Conservation (phyloP, 2,888 invertebrate species). For the Gastrophysa polygoni region DNA sequence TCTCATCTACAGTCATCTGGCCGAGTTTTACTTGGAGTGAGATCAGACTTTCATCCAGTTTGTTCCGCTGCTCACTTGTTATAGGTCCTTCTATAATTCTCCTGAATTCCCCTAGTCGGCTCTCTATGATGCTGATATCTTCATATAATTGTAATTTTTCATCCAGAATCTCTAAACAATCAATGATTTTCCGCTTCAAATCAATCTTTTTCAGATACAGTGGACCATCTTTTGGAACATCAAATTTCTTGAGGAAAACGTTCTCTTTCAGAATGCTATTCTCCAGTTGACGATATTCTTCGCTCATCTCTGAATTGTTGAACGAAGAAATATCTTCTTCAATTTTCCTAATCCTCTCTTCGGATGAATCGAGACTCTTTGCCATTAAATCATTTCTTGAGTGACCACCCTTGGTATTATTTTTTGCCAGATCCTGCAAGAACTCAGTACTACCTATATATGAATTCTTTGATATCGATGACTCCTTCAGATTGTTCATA, state of each 20-base stretch:
- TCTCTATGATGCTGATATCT: slow-evolving; percentile 26
- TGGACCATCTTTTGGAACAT: slow-evolving; percentile 16
- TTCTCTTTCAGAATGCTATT: slow-evolving; percentile 23
- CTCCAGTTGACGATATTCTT: slow-evolving; percentile 30
- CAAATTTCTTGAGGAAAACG: slow-evolving; percentile 21
- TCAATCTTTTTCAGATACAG: slow-evolving; percentile 21
- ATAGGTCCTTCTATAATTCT: slow-evolving; percentile 19
- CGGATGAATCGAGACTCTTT: background rate
- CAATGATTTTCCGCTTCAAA: slow-evolving; percentile 23
- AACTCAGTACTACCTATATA: slow-evolving; percentile 11
- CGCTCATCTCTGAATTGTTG: slow-evolving; percentile 18
- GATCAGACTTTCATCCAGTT: slow-evolving; percentile 42
- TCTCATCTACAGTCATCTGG: slow-evolving; percentile 31
- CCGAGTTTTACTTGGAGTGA: slow-evolving; percentile 38
- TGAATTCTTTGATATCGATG: background rate
- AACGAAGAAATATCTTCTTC: slow-evolving; percentile 9
- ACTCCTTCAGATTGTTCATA: background rate
- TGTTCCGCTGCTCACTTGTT: slow-evolving; percentile 28
- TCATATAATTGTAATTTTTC: slow-evolving; percentile 27
- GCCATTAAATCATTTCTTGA: background rate
- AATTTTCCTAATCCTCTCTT: slow-evolving; percentile 4
- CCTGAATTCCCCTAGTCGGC: slow-evolving; percentile 19
- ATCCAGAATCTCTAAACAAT: slow-evolving; percentile 29
- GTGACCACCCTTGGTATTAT: background rate
- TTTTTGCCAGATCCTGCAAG: slow-evolving; percentile 1